A percentile compares a stretch with the other conserved stretches of the same genome.
Conservation (phyloP, 2,797 vertebrate species). For the Natrix natrix region DNA sequence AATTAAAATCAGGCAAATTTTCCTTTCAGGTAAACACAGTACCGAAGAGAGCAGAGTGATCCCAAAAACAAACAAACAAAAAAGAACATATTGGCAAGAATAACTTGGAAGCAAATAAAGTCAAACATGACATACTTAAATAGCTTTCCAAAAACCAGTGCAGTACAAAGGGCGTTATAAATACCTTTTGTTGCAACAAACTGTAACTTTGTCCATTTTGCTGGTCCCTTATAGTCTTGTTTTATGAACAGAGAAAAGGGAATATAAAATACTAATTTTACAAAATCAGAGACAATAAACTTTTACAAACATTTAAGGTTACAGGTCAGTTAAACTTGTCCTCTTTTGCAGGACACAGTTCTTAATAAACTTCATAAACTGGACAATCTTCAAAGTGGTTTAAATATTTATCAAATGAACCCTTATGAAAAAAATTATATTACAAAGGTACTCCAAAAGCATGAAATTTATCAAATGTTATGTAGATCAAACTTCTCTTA, state of each 20-base stretch:
- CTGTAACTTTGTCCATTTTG: slow-evolving; percentile 6
- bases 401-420: slow-evolving; percentile 50
- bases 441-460: slow-evolving; percentile 44
- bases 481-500: slow-evolving; percentile 35
- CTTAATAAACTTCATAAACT: slow-evolving; percentile 44
- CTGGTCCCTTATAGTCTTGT: slow-evolving; percentile 4
- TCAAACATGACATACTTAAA: slow-evolving; percentile 11
- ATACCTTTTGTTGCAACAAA: slow-evolving; percentile 42
- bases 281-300: slow-evolving; percentile 19
- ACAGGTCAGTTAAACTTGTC: slow-evolving; percentile 22
- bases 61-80: slow-evolving; percentile 23
- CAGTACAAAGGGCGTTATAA: slow-evolving; percentile 41
- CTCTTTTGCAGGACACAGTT: slow-evolving; percentile 1
- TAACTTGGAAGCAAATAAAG: slow-evolving; percentile 38
- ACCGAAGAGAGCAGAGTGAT: background rate
- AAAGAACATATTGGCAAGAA: slow-evolving; percentile 12
- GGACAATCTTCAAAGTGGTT: slow-evolving; percentile 46
- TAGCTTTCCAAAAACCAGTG: slow-evolving; percentile 42
- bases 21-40: background rate
- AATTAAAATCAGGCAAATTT: background rate
- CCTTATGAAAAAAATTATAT: slow-evolving; percentile 46
- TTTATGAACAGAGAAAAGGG: slow-evolving; percentile 13
- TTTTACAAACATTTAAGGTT: slow-evolving; percentile 22
- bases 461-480: slow-evolving; percentile 27
- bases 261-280: slow-evolving; percentile 32